Percentiles rank a stretch among this genome's conserved stretches.
phyloP scores from a whole-genome alignment of 2,888 invertebrate genomes.

The Heteropelma amictum region DNA sequence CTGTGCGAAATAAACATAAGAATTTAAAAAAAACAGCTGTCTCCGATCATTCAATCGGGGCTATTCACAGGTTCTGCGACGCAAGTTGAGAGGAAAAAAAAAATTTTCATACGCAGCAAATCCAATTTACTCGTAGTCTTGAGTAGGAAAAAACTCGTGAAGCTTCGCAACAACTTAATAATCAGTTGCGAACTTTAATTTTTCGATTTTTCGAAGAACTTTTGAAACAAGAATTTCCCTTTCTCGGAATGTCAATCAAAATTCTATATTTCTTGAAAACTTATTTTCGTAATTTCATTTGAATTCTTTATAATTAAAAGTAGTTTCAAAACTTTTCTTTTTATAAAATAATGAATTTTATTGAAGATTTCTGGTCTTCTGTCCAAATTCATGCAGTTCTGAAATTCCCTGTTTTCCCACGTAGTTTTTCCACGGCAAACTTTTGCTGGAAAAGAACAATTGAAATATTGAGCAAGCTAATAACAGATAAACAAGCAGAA shows the following conservation, averaged over 20 bases:
- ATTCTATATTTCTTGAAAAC: no score
- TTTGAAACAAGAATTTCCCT: no score
- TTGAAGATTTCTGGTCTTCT: no score
- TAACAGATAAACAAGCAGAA: not conserved
- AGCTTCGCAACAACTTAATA: not conserved
- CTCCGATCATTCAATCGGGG: constrained; percentile 26
- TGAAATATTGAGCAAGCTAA: not conserved
- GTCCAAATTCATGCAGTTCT: no score
- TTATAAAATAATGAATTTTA: no score
- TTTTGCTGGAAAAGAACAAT: not conserved
- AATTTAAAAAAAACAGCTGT: not conserved
- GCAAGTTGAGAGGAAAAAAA: not conserved
- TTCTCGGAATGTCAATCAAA: no score
- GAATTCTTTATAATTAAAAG: no score
- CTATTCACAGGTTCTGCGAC: constrained; percentile 25
- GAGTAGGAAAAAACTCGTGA: no score
- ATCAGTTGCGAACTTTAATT: not conserved
- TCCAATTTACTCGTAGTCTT: not conserved
- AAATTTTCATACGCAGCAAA: not conserved
- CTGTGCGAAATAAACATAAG: constrained; percentile 11
- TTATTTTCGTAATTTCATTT: no score
- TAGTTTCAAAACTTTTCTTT: no score
- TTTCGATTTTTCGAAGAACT: not conserved
- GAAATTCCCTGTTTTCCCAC: no score
- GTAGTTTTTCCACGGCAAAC: no score